A percentile compares a stretch with the other conserved stretches of the same genome.
Conservation (phyloP, 30 jellyfish, hydroid and myxozoan genomes). For the Sanderia malayensis region DNA sequence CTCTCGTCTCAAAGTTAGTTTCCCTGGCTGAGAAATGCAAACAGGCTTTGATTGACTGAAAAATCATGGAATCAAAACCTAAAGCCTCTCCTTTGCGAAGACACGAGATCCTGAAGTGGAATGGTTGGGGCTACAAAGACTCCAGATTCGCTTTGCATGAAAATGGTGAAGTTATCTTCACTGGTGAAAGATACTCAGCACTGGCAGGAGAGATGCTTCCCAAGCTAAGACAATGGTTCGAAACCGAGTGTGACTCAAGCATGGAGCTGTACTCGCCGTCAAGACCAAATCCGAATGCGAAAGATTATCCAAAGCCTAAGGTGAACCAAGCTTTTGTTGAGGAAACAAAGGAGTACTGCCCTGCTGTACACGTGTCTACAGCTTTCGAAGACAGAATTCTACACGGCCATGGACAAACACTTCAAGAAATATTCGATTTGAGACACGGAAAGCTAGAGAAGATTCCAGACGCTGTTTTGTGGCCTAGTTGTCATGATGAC, state of each 20-base stretch:
- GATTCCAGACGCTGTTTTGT: conserved; percentile 84
- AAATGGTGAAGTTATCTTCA: conserved; percentile 54
- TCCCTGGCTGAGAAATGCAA: no score
- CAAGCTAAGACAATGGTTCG: conserved; percentile 86
- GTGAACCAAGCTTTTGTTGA: conserved; percentile 54
- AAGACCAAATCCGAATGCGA: conserved; percentile 40
- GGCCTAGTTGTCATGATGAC: conserved; percentile 94
- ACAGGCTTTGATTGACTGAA: not conserved
- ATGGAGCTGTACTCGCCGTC: conserved; percentile 66
- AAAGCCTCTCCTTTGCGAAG: conserved; percentile 88
- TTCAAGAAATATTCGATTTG: conserved; percentile 80
- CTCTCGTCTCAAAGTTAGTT: no score
- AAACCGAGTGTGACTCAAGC: conserved; percentile 79
- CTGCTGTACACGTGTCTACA: conserved; percentile 38
- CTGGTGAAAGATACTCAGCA: conserved; percentile 82
- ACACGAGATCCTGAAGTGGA: conserved; percentile 82
- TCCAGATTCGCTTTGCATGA: conserved; percentile 60
- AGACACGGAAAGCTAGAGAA: conserved; percentile 74
- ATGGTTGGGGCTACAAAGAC: conserved; percentile 97
- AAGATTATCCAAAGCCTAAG: conserved; percentile 72
- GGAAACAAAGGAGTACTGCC: conserved; percentile 26
- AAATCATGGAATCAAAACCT: conserved; percentile 1
- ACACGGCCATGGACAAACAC: conserved; percentile 98
- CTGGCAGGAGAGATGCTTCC: conserved; percentile 84
- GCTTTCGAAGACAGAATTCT: conserved; percentile 84